Base-by-base conservation (phyloP, 1,140 invertebrate genomes). In the Tetramorium alpestre region DNA sequence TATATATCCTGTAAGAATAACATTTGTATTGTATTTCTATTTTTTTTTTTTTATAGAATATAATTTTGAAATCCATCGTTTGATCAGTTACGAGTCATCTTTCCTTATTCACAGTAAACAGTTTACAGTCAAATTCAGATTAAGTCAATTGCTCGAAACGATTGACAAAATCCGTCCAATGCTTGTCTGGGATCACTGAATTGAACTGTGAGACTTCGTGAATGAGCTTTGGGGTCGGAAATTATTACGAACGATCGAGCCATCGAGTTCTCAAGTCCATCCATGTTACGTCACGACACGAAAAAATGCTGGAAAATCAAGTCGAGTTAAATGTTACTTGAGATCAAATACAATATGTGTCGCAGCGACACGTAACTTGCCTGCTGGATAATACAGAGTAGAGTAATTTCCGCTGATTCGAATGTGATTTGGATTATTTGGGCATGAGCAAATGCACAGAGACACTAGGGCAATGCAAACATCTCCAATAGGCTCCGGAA, bases 391-490 rank as follows among this genome's bases (percentile, higher is more conserved):
- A 94, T 93, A 93, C 92, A 81, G 47, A 81, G 92, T 94, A 94
- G 93, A 94, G 93, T 94, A 92, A 93, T 92, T 93, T 92, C 88
- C 80, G 54, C 69, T 88, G 89, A 93, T 82, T 84, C 62, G 62
- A 80, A 76, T 86, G 82, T 85, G 90, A 93, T 93, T 91, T 82
- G 80, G 93, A 92, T 91, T 89, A 90, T 89, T 94, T 94, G 91
- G 93, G 93, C 93, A 93, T 94, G 93, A 94, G 90, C 92, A 93
- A 93, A 94, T 82, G 93, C 94, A 94, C 94, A 94, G 93, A 94
- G 93, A 94, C 93, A 93, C 93, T 94, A 94, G 93, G 94, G 93
- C 90, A 93, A 94, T 92, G 93, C 91, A 90, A 93, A 92, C 87
- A 91, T 88, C 88, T 92, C 91, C 89, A 86, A 92, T 91, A 89